These are phyloP conservation scores for Amphibalanus amphitrite DNA, from an alignment of 1,140 invertebrate species.

Conservation along the genomic window DNA sequence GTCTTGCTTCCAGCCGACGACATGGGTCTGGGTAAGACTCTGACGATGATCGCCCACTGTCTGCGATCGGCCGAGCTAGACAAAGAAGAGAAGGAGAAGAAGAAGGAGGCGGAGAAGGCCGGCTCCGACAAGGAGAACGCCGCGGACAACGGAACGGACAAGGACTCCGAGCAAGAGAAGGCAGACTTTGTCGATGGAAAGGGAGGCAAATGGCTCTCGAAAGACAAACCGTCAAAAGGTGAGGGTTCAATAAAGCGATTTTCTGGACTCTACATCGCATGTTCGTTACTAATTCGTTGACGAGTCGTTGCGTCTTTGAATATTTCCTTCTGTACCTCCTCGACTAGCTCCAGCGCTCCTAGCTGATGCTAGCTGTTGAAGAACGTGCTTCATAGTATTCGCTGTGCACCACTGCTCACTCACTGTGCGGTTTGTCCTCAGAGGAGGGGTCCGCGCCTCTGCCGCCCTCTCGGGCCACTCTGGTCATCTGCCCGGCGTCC, in stretches of 20 bases:
- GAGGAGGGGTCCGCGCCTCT: neutral
- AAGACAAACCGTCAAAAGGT: no score
- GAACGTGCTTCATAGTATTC: neutral
- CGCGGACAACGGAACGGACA: constrained; percentile 20
- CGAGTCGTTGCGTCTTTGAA: no score
- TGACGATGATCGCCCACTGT: constrained; percentile 75
- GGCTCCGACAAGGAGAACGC: constrained; percentile 13
- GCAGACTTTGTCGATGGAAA: constrained; percentile 20
- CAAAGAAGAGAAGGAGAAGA: constrained; percentile 2
- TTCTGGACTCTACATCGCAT: no score
- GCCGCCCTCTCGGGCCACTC: constrained; percentile 37
- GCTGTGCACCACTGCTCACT: neutral
- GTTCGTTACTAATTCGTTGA: no score
- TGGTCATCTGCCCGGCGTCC: constrained; percentile 73
- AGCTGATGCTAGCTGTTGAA: neutral
- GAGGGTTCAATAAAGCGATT: no score
- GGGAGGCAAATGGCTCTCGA: constrained; percentile 20
- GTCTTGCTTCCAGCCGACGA: no score
- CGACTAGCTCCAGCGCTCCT: neutral
- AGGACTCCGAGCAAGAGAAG: constrained; percentile 17
- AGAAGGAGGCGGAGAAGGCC: constrained; percentile 11
- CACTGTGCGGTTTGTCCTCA: neutral
- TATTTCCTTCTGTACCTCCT: neutral
- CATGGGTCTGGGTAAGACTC: constrained; percentile 67
- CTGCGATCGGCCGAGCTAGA: constrained; percentile 28